Evolutionary conservation across 2,113 vertebrate genomes (phyloP).

Genomic region (Muscicapa adusta): DNA sequence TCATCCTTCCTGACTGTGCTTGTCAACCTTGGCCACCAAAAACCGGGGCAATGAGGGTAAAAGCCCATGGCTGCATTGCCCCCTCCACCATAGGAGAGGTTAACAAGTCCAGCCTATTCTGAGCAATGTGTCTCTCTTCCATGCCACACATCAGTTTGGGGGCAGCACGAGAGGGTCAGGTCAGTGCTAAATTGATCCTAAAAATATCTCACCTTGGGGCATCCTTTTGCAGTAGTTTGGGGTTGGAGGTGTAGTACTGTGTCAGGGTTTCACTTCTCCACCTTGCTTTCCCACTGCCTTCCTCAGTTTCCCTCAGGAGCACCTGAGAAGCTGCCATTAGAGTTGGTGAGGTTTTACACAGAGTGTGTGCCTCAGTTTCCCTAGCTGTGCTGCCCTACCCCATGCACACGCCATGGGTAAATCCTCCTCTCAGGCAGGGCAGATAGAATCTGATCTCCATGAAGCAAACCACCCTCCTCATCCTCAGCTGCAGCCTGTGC

Average conservation of each 20-base stretch:
- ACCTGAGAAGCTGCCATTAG: rapidly evolving
- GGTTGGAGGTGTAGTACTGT: background rate
- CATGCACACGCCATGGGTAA: rapidly evolving
- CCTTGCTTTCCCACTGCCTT: background rate
- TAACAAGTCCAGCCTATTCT: background rate
- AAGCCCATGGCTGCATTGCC: background rate
- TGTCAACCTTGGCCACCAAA: background rate
- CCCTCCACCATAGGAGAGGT: background rate
- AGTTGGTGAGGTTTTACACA: background rate
- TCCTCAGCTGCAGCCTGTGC: background rate
- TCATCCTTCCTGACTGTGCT: background rate
- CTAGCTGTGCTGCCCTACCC: background rate
- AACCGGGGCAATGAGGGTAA: background rate
- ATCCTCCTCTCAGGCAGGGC: background rate
- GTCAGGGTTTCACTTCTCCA: background rate
- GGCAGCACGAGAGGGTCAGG: background rate
- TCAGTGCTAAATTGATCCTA: background rate
- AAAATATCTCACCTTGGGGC: background rate
- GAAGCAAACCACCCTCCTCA: background rate
- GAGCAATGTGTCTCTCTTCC: too few relatives aligned
- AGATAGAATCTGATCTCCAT: background rate
- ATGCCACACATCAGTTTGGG: rapidly evolving
- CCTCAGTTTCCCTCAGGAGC: background rate
- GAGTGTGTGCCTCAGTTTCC: background rate
- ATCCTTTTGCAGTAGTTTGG: background rate